A percentile compares a stretch with the other conserved stretches of the same genome.
phyloP scores from a whole-genome alignment of 2,797 vertebrate genomes.

The Schizopygopsis pylzovi region DNA sequence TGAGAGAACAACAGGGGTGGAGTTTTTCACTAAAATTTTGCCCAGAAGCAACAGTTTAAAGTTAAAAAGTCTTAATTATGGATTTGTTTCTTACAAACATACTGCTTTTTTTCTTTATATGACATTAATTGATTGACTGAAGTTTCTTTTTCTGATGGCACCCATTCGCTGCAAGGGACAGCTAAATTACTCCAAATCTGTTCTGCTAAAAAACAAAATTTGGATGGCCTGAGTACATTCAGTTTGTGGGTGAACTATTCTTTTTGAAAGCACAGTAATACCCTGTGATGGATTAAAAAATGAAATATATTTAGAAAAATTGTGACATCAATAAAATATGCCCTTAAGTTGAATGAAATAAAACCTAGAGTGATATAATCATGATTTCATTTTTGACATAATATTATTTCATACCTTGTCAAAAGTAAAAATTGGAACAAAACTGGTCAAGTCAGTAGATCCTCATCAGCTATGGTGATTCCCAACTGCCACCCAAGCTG shows the following conservation, averaged over 20 bases:
- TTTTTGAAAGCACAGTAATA: not conserved
- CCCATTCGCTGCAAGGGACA: not conserved
- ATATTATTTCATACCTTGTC: conserved; percentile 75
- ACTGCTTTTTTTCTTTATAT: not conserved
- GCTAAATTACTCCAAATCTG: not conserved
- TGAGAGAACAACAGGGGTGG: not conserved
- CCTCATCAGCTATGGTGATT: conserved; percentile 78
- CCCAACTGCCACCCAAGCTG: conserved; percentile 69
- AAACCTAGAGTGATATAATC: not conserved
- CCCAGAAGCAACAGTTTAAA: not conserved
- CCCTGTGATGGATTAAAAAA: not conserved
- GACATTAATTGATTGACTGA: not conserved
- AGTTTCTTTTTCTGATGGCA: not conserved
- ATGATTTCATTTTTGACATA: not conserved
- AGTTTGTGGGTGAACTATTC: not conserved
- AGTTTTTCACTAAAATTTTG: not conserved
- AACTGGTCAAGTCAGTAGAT: conserved; percentile 72
- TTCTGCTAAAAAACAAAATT: not conserved
- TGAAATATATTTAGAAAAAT: not conserved
- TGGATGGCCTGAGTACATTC: not conserved
- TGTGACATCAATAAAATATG: not conserved
- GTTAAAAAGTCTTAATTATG: not conserved
- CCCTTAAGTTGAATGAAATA: not conserved
- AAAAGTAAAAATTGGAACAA: conserved; percentile 74
- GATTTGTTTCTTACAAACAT: not conserved